Evolutionary conservation across 2,113 vertebrate genomes (phyloP).

Genomic region (Aptenodytes patagonicus): DNA sequence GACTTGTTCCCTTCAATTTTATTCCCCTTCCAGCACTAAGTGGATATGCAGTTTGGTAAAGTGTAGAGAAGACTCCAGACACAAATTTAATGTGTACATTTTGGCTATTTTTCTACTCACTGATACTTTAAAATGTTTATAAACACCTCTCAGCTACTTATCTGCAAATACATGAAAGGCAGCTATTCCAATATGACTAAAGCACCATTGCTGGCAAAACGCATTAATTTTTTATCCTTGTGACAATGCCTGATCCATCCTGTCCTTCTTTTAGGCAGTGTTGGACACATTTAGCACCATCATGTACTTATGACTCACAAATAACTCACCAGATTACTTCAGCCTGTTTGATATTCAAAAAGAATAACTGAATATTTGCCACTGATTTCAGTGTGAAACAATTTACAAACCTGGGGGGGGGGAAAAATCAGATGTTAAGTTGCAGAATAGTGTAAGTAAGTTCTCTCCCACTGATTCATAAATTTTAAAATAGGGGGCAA

Average conservation of each 20-base stretch:
- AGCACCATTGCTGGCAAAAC: background rate
- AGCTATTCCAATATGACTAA: background rate
- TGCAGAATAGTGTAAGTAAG: background rate
- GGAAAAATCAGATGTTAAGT: background rate
- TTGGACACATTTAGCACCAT: constrained; percentile 34
- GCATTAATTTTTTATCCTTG: background rate
- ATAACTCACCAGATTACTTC: constrained; percentile 20
- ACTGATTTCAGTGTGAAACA: background rate
- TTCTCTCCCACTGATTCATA: background rate
- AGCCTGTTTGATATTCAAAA: background rate
- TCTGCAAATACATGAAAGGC: background rate
- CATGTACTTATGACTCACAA: constrained; percentile 4
- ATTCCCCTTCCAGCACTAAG: background rate
- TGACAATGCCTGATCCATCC: background rate
- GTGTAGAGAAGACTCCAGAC: background rate
- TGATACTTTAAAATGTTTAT: background rate
- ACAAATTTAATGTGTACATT: background rate
- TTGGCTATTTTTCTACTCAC: background rate
- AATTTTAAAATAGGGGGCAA: background rate
- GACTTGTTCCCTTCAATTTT: background rate
- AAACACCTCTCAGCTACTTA: background rate
- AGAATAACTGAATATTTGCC: background rate
- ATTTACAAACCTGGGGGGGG: background rate
- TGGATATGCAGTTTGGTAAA: background rate
- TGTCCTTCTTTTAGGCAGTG: constrained; percentile 17